These are phyloP conservation scores for Protobothrops mucrosquamatus DNA, from an alignment of 2,113 vertebrate genomes.

Conservation along the genomic window DNA sequence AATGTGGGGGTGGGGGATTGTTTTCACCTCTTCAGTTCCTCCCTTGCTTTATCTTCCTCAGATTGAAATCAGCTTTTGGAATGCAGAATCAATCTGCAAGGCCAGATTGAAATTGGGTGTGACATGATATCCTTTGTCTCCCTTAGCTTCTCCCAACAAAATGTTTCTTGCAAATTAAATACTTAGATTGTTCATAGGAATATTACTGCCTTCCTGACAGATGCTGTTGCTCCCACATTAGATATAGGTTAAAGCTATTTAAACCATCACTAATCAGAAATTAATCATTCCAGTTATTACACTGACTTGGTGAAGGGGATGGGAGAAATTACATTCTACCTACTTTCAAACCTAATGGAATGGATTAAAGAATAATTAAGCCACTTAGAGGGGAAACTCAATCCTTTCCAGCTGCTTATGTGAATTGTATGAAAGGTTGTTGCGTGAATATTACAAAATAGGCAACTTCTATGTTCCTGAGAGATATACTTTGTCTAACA, in stretches of 20 bases:
- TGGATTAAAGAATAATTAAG: slow-evolving; percentile 14
- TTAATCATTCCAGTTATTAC: slow-evolving; percentile 33
- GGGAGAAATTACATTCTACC: slow-evolving; percentile 18
- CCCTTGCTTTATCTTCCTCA: slow-evolving; percentile 43
- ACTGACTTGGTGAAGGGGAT: slow-evolving; percentile 45
- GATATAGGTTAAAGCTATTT: slow-evolving; percentile 51
- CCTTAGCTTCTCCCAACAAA: slow-evolving; percentile 38
- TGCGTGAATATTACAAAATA: background rate
- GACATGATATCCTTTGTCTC: slow-evolving; percentile 34
- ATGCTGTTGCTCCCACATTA: slow-evolving; percentile 47
- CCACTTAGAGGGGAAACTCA: background rate
- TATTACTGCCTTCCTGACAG: slow-evolving; percentile 31
- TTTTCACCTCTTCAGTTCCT: slow-evolving; percentile 33
- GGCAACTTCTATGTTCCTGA: background rate
- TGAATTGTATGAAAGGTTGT: background rate
- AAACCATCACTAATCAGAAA: slow-evolving; percentile 54
- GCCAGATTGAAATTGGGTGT: slow-evolving; percentile 33
- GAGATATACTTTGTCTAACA: background rate
- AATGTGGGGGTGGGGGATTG: slow-evolving; percentile 17
- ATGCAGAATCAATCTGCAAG: slow-evolving; percentile 15
- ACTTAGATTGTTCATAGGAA: slow-evolving; percentile 27
- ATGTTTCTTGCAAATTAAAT: slow-evolving; percentile 56
- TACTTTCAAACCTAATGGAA: slow-evolving; percentile 48
- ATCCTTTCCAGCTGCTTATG: background rate
- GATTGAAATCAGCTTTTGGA: slow-evolving; percentile 45